Percentiles rank a stretch among this genome's conserved stretches.
Conservation (phyloP, 2,797 vertebrate genomes). For the Sarcoramphus papa region DNA sequence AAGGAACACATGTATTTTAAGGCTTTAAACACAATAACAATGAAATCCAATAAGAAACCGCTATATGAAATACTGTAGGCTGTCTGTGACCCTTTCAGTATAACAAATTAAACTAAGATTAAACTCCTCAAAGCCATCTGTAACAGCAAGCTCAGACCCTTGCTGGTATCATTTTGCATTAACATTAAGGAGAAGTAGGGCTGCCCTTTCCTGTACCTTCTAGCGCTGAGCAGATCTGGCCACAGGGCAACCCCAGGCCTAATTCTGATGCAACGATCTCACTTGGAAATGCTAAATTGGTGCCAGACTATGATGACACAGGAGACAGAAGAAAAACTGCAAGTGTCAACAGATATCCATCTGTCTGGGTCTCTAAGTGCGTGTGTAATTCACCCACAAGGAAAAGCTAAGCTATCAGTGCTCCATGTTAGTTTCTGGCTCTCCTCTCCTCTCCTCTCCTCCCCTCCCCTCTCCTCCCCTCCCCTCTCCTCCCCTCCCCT, state of each 20-base stretch:
- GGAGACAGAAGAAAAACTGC: neutral
- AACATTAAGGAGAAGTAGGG: neutral
- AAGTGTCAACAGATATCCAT: neutral
- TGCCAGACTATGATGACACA: neutral
- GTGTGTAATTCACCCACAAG: neutral
- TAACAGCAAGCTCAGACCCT: neutral
- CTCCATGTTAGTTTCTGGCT: neutral
- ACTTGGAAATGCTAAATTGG: neutral
- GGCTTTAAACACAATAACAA: neutral
- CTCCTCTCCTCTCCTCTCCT: neutral
- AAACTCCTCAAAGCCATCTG: neutral
- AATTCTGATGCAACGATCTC: neutral
- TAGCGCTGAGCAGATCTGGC: neutral
- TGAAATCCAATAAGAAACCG: neutral
- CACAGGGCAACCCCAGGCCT: neutral
- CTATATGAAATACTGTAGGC: neutral
- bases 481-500: neutral
- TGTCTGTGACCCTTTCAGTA: neutral
- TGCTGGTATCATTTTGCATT: neutral
- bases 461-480: neutral
- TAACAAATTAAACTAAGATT: neutral
- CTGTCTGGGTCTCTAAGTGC: neutral
- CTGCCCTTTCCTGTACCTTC: neutral
- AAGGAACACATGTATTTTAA: neutral
- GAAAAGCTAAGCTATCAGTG: neutral